A percentile compares a stretch with the other conserved stretches of the same genome.
phyloP scores from a whole-genome alignment of 2,797 vertebrate genomes.

The Cynopterus sphinx region DNA sequence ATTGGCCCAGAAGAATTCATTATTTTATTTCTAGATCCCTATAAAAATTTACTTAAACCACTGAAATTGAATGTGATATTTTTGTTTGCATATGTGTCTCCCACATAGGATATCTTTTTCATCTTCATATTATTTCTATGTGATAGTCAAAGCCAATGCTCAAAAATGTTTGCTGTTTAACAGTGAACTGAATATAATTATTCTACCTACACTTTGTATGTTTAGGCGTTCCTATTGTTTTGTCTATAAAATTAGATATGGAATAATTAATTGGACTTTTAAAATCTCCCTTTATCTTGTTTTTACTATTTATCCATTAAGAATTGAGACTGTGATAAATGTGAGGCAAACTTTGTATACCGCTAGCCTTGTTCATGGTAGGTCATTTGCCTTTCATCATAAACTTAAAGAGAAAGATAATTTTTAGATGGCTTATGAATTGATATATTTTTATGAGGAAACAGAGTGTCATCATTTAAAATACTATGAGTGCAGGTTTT shows the following conservation, averaged over 20 bases:
- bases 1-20: neutral
- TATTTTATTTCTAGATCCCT: neutral
- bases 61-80: neutral
- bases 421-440: neutral
- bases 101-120: neutral
- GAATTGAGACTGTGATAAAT: neutral
- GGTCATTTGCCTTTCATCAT: neutral
- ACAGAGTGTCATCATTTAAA: neutral
- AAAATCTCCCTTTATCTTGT: neutral
- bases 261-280: neutral
- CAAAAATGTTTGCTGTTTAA: neutral
- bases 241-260: neutral
- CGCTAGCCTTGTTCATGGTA: neutral
- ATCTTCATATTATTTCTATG: neutral
- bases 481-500: neutral
- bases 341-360: neutral
- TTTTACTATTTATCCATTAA: neutral
- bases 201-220: neutral
- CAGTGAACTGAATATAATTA: neutral
- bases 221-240: neutral
- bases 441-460: constrained; percentile 12
- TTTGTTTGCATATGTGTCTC: neutral
- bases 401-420: neutral
- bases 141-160: neutral
- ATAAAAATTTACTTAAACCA: neutral